Base-by-base conservation (phyloP, 2,888 invertebrate genomes). In the Volucella zonaria region DNA sequence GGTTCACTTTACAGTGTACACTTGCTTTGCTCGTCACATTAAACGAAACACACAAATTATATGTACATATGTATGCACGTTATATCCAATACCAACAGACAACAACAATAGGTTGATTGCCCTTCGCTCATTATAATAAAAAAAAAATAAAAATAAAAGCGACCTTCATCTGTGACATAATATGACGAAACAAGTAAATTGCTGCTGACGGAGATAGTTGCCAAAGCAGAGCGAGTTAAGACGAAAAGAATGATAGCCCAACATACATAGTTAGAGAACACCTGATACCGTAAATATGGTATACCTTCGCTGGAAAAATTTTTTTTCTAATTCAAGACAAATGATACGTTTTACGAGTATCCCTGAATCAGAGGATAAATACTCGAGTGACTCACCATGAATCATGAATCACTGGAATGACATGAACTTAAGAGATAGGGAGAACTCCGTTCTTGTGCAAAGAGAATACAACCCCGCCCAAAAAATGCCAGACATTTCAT, bases 81-180 rank as follows among this genome's bases (percentile, higher is more conserved):
- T 14, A 11, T 18, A 15, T 4, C n/a, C 4, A 12, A 47, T n/a
- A 47, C 47, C 12, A 43, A 18, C 9, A 42, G 4, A 54, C 4
- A 14, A 4, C n/a, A 38, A 38, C 42, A 31, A 62, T 9, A 14
- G 40, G 61, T 52, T 73, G 15, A 62, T 54, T 40, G 73, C 54
- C 73, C 73, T 73, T 73, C 45, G 18, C 23, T 38, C 40, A 56
- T 47, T 18, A 64, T 38, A n/a, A 40, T n/a, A 9, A 42, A 12
- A 62, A 42, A 12, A 62, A 61, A 61, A 64, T 51, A 49, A 14
- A 66, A 58, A 64, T 49, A 66, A 42, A 66, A 58, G 31, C 15
- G 66, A 75, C 75, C 75, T 75, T 75, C 51, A 66, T 58, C 40
- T 51, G 12, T 66, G 58, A 75, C 51, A 58, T 58, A 58, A 75